A percentile compares a stretch with the other conserved stretches of the same genome.
These are phyloP conservation scores for Lanius collurio DNA, from an alignment of 2,113 vertebrate genomes.

Conservation along the genomic window DNA sequence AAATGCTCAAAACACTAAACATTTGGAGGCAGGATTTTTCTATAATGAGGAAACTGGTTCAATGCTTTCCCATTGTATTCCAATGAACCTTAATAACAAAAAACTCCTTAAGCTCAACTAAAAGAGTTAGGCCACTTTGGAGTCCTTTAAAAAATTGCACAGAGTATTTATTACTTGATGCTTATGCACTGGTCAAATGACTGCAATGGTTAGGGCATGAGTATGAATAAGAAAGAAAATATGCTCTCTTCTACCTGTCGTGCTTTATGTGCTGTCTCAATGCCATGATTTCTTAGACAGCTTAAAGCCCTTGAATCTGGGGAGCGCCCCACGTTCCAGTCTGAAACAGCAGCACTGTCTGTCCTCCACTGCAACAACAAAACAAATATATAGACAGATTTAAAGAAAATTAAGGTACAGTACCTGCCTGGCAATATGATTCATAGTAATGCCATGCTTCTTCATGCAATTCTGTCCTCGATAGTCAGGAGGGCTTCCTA, in stretches of 20 bases:
- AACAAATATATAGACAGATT: slow-evolving; percentile 75
- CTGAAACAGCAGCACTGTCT: slow-evolving; percentile 94
- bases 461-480: slow-evolving; percentile 94
- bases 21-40: not conserved
- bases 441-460: slow-evolving; percentile 87
- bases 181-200: not conserved
- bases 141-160: not conserved
- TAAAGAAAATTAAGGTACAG: slow-evolving; percentile 60
- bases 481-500: slow-evolving; percentile 92
- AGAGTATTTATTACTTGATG: not conserved
- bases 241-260: slow-evolving; percentile 87
- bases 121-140: not conserved
- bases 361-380: slow-evolving; percentile 95
- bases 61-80: not conserved
- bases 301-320: slow-evolving; percentile 90
- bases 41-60: not conserved
- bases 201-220: not conserved
- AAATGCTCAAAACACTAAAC: not conserved
- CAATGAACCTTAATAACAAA: not conserved
- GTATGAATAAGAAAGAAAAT: slow-evolving; percentile 40
- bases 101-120: not conserved
- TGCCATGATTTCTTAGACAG: slow-evolving; percentile 90
- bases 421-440: slow-evolving; percentile 95
- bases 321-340: slow-evolving; percentile 92
- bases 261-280: slow-evolving; percentile 91